phyloP scores from a whole-genome alignment of 2,797 vertebrate species.

The Delichon dasypus region DNA sequence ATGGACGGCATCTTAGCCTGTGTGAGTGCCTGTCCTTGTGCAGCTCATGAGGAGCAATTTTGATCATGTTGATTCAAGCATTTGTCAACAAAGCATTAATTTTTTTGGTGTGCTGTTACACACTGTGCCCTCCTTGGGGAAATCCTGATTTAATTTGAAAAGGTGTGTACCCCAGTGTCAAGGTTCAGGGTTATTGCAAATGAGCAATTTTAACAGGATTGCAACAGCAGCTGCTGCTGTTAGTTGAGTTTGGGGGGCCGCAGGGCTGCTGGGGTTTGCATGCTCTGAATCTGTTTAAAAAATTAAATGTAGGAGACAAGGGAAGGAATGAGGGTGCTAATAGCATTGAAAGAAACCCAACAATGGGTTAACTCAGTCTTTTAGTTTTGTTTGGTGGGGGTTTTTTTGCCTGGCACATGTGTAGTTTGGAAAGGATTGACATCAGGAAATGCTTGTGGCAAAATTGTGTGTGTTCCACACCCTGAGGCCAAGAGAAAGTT shows the following conservation, averaged over 20 bases:
- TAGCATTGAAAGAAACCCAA: neutral
- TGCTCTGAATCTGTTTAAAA: neutral
- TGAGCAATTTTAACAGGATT: neutral
- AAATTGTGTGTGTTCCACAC: neutral
- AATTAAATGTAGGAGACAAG: neutral
- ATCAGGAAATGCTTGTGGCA: neutral
- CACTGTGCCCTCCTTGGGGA: neutral
- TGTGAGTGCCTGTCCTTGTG: neutral
- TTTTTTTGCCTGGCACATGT: neutral
- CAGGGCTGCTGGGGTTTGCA: neutral
- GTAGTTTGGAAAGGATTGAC: neutral
- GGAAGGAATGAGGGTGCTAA: neutral
- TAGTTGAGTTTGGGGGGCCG: neutral
- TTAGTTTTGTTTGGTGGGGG: neutral
- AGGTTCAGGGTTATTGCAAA: accelerated
- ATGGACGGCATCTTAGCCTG: neutral
- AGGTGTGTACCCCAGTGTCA: neutral
- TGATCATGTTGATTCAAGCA: neutral
- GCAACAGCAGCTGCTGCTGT: neutral
- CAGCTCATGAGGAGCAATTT: neutral
- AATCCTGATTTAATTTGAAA: neutral
- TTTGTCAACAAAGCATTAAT: neutral
- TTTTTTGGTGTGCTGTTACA: neutral
- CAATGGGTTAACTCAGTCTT: neutral
- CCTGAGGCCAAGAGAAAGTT: neutral